phyloP scores from a whole-genome alignment of 2,888 invertebrate species.

The Aleiodes testaceus region DNA sequence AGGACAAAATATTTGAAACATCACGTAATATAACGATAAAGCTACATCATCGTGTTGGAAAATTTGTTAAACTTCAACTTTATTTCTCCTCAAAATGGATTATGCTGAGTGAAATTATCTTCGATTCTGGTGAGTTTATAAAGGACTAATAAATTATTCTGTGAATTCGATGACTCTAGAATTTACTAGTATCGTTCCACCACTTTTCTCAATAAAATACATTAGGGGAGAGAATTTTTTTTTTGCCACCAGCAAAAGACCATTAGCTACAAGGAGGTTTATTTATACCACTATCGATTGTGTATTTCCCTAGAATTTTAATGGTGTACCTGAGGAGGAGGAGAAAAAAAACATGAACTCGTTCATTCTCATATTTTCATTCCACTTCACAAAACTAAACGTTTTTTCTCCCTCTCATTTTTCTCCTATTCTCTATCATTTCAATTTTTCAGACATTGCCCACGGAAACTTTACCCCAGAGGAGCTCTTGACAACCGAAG shows the following conservation, averaged over 20 bases:
- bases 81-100: slow-evolving; percentile 90
- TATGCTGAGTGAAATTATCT: slow-evolving; percentile 90
- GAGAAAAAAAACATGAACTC: background rate
- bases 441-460: slow-evolving; percentile 75
- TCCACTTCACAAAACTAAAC: slow-evolving; percentile 2
- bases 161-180: too few species aligned
- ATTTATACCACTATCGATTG: slow-evolving; percentile 24
- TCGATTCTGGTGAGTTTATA: slow-evolving; percentile 81
- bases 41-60: slow-evolving; percentile 86
- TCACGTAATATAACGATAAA: slow-evolving; percentile 88
- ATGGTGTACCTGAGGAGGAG: background rate
- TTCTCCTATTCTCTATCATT: slow-evolving; percentile 25
- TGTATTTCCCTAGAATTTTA: slow-evolving; percentile 17
- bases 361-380: slow-evolving; percentile 2
- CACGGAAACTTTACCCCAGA: slow-evolving; percentile 85
- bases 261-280: background rate
- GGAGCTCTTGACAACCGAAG: slow-evolving; percentile 75
- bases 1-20: slow-evolving; percentile 86
- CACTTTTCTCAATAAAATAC: too few species aligned
- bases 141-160: too few species aligned
- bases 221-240: too few species aligned
- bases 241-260: too few species aligned
- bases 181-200: too few species aligned
- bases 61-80: slow-evolving; percentile 85
- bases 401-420: background rate